Evolutionary conservation across 2,888 invertebrate species (phyloP).

Genomic region (Dysmachus trigonus): DNA sequence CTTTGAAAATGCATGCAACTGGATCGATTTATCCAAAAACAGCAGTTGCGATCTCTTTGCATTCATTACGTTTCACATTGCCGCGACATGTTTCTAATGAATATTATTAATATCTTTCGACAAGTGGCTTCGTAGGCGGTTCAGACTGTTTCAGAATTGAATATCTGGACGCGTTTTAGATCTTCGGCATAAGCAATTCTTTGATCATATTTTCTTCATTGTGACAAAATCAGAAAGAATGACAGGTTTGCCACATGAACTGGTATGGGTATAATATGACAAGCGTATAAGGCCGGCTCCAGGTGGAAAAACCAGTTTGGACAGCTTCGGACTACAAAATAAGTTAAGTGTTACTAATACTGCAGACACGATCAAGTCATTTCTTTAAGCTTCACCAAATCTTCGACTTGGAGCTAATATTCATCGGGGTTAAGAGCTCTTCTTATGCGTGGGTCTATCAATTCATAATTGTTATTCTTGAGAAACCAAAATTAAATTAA

Average conservation of each 20-base stretch:
- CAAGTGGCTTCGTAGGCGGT: background rate
- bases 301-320: background rate
- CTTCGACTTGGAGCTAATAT: background rate
- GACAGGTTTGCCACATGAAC: background rate
- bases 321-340: background rate
- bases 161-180: background rate
- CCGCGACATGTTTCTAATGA: background rate
- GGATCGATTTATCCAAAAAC: background rate
- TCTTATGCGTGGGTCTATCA: background rate
- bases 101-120: background rate
- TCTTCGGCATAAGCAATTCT: background rate
- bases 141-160: background rate
- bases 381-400: background rate
- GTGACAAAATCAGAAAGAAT: background rate
- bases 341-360: background rate
- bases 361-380: background rate
- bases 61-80: background rate
- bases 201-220: background rate
- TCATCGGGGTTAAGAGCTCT: background rate
- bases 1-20: background rate
- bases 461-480: no score
- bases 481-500: no score
- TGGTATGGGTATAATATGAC: background rate
- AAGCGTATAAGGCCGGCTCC: background rate
- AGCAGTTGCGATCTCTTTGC: background rate